Evolutionary conservation across 2,797 vertebrate species (phyloP), one percentile per base, ranked within the genome.

Genomic region (Poliocrania exsul): DNA sequence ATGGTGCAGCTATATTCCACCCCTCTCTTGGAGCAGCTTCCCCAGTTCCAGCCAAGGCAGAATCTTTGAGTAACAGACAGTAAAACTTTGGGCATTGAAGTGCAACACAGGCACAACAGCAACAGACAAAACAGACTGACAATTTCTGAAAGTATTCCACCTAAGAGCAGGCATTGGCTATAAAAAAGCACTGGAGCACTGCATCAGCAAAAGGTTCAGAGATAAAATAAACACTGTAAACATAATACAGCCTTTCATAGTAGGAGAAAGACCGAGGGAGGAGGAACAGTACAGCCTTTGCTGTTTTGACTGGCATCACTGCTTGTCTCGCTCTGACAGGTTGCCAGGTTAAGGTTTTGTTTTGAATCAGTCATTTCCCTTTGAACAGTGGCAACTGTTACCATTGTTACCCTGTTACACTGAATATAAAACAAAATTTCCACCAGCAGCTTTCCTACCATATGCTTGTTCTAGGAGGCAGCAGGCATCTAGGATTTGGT

Each of bases 331-430:
- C 62, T 92, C 93, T 96, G 95, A 95, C 93, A 95, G 92, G 95
- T 94, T 95, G 94, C 95, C 94, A 94, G 93, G 93, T 96, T 94
- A 97, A 91, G 92, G 62, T 92, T 96, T 97, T 96, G 93, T 96
- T 97, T 96, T 96, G 92, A 95, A 86, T 94, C 91, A 93, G 92
- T 96, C 88, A 26, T 88, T 95, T 94, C 84, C 61, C 94, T 93
- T 94, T 94, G 94, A 96, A 96, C 92, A 96, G 95, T 86, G 94
- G 96, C 92, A 97, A 95, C 94, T 94, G 95, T 96, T 95, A 96
- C 90, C 94, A 96, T 96, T 96, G 93, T 97, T 96, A 95, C 95
- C 89, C 96, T 72, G 94, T 94, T 96, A 96, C 72, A 95, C 94
- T 96, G 92, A 96, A 85, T 88, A 92, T 94, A 96, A 97, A 97